A percentile compares a stretch with the other conserved stretches of the same genome.
phyloP scores from a whole-genome alignment of 2,797 vertebrate species.

The Parauchenoglanis ngamensis region DNA sequence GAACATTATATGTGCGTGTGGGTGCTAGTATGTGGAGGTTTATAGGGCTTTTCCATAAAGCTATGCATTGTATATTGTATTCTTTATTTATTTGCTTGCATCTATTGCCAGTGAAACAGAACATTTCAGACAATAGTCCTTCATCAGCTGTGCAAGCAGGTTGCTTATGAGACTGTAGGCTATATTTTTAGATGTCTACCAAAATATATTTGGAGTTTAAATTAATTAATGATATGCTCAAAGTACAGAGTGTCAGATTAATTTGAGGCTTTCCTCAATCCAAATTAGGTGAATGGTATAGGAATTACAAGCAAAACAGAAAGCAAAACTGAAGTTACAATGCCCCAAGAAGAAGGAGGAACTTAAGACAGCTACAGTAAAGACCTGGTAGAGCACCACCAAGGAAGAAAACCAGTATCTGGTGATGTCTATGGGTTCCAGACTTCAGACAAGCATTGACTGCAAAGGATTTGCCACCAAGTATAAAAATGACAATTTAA shows the following conservation, averaged over 20 bases:
- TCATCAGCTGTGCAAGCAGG: neutral
- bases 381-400: neutral
- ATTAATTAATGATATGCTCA: neutral
- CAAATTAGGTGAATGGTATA: neutral
- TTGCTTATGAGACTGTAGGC: neutral
- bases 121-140: neutral
- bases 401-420: neutral
- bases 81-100: neutral
- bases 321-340: neutral
- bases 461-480: constrained; percentile 33
- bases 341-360: neutral
- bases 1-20: neutral
- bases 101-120: neutral
- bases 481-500: neutral
- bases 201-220: neutral
- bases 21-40: neutral
- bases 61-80: neutral
- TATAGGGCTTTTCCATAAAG: neutral
- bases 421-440: neutral
- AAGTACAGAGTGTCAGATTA: neutral
- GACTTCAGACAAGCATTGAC: constrained; percentile 25
- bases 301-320: neutral
- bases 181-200: neutral
- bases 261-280: neutral
- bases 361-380: neutral